Evolutionary conservation across 2,888 invertebrate genomes (phyloP).

Genomic region (Galerucella nymphaeae): DNA sequence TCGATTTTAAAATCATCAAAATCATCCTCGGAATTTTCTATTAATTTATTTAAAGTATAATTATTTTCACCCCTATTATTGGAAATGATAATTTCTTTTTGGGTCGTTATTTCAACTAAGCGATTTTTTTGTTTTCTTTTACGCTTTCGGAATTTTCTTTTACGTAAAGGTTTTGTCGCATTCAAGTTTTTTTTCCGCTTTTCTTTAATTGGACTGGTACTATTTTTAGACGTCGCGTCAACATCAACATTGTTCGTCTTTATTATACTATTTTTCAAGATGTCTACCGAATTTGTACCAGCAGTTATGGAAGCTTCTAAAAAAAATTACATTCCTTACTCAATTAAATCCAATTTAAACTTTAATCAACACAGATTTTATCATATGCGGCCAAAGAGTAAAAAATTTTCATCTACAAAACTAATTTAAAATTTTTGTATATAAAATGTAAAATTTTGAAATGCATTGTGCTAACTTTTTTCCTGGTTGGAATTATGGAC

Average conservation of each 20-base stretch:
- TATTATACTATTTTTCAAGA: not conserved
- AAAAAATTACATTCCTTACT: not conserved
- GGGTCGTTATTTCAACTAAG: conserved; percentile 42
- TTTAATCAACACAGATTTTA: no score
- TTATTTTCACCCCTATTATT: conserved; percentile 33
- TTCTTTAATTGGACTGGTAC: not conserved
- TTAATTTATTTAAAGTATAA: conserved; percentile 37
- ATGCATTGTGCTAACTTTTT: no score
- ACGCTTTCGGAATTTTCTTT: conserved; percentile 35
- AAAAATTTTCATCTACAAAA: no score
- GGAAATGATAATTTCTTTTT: conserved; percentile 27
- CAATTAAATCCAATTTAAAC: no score
- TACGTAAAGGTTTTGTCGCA: conserved; percentile 20
- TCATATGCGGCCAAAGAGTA: no score
- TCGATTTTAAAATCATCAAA: conserved; percentile 39
- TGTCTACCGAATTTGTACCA: not conserved
- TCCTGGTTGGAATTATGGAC: no score
- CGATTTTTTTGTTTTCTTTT: conserved; percentile 38
- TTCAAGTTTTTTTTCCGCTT: not conserved
- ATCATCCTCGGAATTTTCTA: conserved; percentile 43
- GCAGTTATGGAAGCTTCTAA: not conserved
- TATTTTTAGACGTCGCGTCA: not conserved
- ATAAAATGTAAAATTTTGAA: no score
- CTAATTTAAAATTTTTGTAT: no score
- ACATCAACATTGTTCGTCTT: not conserved